Percentiles rank a stretch among this genome's conserved stretches.
Conservation (phyloP, 2,797 vertebrate species). For the Brachymystax lenok region DNA sequence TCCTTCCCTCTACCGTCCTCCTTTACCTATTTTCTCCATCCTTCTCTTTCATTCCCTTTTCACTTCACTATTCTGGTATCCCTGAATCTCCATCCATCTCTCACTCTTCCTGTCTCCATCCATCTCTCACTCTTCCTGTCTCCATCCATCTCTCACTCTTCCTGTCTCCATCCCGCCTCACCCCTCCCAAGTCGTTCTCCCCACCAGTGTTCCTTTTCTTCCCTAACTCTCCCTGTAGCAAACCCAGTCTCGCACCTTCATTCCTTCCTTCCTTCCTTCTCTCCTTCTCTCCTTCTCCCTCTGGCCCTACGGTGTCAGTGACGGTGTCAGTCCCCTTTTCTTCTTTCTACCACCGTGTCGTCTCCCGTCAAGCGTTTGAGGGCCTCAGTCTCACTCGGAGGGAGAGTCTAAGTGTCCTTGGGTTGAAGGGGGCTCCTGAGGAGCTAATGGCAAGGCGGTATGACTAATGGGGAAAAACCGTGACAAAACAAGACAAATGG, state of each 20-base stretch:
- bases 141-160: no score
- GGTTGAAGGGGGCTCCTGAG: conserved; percentile 75
- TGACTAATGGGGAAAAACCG: conserved; percentile 80
- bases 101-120: not conserved
- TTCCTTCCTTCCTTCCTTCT: conserved; percentile 19
- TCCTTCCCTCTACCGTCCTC: conserved; percentile 25
- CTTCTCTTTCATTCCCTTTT: conserved; percentile 32
- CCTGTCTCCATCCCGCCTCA: not conserved
- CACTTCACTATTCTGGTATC: conserved; percentile 18
- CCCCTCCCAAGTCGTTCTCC: not conserved
- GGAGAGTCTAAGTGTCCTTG: conserved; percentile 77
- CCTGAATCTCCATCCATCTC: not conserved
- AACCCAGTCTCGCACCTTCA: conserved; percentile 30
- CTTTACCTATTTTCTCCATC: not conserved
- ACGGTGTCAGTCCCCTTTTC: conserved; percentile 26
- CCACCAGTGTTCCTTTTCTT: conserved; percentile 21
- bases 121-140: not conserved
- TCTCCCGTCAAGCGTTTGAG: conserved; percentile 52
- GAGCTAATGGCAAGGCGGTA: conserved; percentile 75
- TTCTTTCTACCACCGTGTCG: conserved; percentile 15
- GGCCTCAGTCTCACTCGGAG: conserved; percentile 58
- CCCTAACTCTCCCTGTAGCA: conserved; percentile 33
- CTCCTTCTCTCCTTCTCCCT: conserved; percentile 4
- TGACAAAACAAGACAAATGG: conserved; percentile 85
- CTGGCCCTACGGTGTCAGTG: conserved; percentile 39